Evolutionary conservation across 2,113 vertebrate genomes (phyloP), one percentile per base, ranked within the genome.

Genomic region (Sinocyclocheilus anophthalmus): DNA sequence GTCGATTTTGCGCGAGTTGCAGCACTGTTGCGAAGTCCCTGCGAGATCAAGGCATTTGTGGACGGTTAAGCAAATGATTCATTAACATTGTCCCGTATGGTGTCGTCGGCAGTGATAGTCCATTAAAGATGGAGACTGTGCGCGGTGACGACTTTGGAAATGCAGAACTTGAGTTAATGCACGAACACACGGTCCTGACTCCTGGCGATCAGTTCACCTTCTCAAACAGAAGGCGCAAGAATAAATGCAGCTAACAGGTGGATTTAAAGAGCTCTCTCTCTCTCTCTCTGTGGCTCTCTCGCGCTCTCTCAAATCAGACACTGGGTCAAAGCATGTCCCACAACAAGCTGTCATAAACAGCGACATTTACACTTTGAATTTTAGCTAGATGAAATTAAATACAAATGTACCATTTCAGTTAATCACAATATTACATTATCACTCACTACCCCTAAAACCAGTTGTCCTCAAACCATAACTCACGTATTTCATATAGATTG

Each of bases 161-260:
- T 30, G 13, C 79, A 45, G n/a, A 81, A 81, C n/a, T 81, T 81
- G 42, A 24, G 33, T 26, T 26, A 30, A 67, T 11, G 13, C 55
- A 42, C 53, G 14, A 33, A 42, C 55, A 72, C 20, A 42, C 18
- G 67, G 9, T 39, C 18, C 53, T 39, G 76, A 11, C 53, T 39
- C 18, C 53, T 39, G 76, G 20, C 53, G 59, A 67, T 10, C 50
- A 73, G 67, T 45, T 81, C 77, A 78, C 84, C 80, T 88, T 80
- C 42, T 82, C 39, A 70, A 26, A 33, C 65, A 26, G 76, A 50
- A 65, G 72, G 89, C 76, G 81, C 86, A 77, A 48, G 57, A 65
- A 7, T 76, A 30, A 10, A 50, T 53, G 87, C 84, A 84, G 80
- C 80, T 88, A 92, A 94, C 94, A 95, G 92, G 92, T 95, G 92